Conservation (phyloP, 2,113 vertebrate species). For the Todiramphus saurophagus region DNA sequence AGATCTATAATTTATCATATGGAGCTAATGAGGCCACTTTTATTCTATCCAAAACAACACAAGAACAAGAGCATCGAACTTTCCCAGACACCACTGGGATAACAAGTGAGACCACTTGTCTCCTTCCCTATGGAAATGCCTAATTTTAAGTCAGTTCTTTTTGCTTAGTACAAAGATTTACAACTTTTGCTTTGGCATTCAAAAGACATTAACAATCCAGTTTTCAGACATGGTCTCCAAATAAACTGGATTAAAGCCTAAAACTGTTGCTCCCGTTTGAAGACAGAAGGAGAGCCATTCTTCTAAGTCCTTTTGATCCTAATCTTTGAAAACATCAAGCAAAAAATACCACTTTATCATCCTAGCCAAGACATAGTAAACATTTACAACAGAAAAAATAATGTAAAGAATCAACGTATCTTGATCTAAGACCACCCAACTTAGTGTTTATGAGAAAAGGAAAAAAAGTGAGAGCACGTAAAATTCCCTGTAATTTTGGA, state of each 20-base stretch:
- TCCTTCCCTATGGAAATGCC: not conserved
- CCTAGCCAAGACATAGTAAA: not conserved
- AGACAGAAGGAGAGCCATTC: not conserved
- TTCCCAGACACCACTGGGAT: not conserved
- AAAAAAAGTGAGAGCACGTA: not conserved
- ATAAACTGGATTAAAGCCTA: conserved; percentile 3
- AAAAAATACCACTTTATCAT: not conserved
- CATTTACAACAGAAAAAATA: not conserved
- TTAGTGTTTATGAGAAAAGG: not conserved
- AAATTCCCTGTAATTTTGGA: not conserved
- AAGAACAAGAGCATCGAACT: not conserved
- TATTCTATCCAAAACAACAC: not conserved
- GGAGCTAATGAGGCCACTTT: not conserved
- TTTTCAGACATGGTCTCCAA: not conserved
- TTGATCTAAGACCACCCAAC: not conserved
- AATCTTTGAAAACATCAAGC: not conserved
- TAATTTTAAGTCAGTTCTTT: not conserved
- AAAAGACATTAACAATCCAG: not conserved
- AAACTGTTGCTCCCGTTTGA: not conserved
- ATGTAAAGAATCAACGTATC: not conserved
- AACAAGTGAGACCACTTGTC: not conserved
- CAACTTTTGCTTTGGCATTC: conserved; percentile 8
- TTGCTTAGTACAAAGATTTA: not conserved
- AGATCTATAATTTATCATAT: conserved; percentile 17
- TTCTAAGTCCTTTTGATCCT: not conserved